Conservation (phyloP, 2,888 invertebrate species). For the Lasiommata megera region DNA sequence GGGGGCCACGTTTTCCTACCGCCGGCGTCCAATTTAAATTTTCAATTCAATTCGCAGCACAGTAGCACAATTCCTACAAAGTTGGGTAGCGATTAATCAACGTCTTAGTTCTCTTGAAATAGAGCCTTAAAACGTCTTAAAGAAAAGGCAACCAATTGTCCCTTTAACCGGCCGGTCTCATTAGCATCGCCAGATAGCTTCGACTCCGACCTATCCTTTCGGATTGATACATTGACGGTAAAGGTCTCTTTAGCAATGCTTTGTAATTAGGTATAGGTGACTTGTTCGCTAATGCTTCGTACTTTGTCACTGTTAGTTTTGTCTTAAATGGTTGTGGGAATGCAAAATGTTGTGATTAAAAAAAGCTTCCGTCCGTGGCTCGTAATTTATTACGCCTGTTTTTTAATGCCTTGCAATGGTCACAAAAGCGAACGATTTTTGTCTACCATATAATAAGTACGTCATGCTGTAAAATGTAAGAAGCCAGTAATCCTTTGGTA, state of each 20-base stretch:
- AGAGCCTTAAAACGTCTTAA: constrained; percentile 61
- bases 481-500: too few species aligned
- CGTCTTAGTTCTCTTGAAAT: constrained; percentile 59
- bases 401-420: too few species aligned
- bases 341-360: too few species aligned
- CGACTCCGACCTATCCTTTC: constrained; percentile 50
- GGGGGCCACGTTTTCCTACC: constrained; percentile 32
- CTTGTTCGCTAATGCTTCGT: constrained; percentile 46
- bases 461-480: too few species aligned
- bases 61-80: constrained; percentile 46
- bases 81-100: constrained; percentile 56
- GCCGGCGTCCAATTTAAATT: constrained; percentile 35
- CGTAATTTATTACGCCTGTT: too few species aligned
- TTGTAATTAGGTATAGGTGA: constrained; percentile 56
- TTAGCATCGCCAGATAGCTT: constrained; percentile 67
- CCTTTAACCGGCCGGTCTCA: constrained; percentile 66
- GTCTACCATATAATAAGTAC: too few species aligned
- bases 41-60: constrained; percentile 44
- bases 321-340: not conserved
- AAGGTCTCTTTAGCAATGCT: constrained; percentile 58
- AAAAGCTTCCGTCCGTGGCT: too few species aligned
- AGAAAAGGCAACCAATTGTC: constrained; percentile 69
- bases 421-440: too few species aligned
- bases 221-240: constrained; percentile 72
- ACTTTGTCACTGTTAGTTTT: not conserved